A percentile compares a stretch with the other conserved stretches of the same genome.
Conservation (phyloP, 2,888 invertebrate genomes). For the Trimorus sp. region DNA sequence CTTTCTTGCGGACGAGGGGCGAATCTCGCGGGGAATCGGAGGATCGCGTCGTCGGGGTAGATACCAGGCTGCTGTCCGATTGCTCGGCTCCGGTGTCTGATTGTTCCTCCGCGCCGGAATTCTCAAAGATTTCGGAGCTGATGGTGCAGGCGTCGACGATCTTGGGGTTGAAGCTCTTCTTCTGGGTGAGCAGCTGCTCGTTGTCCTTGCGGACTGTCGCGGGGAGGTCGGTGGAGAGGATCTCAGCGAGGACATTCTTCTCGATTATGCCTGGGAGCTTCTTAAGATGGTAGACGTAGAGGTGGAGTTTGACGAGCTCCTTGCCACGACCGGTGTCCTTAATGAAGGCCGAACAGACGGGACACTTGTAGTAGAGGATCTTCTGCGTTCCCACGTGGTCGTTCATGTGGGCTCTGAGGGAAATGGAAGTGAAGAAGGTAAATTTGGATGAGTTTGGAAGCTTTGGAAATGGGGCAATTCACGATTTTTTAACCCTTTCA, state of each 20-base stretch:
- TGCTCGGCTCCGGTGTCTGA: constrained; percentile 12
- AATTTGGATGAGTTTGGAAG: no score
- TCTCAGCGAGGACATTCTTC: constrained; percentile 36
- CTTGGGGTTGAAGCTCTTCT: constrained; percentile 64
- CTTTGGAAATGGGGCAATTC: no score
- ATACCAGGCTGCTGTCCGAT: background rate
- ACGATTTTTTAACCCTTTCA: no score
- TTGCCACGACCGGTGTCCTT: constrained; percentile 53
- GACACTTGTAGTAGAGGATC: constrained; percentile 50
- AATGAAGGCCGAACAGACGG: constrained; percentile 43
- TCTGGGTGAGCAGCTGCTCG: background rate
- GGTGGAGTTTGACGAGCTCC: constrained; percentile 45
- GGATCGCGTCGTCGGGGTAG: background rate
- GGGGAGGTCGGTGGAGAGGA: constrained; percentile 21
- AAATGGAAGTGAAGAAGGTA: no score
- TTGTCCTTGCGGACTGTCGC: constrained; percentile 6
- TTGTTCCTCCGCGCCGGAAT: constrained; percentile 9
- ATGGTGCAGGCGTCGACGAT: constrained; percentile 75
- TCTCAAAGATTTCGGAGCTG: constrained; percentile 71
- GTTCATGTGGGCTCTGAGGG: constrained; percentile 43
- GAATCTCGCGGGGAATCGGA: background rate
- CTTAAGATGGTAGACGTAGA: constrained; percentile 40
- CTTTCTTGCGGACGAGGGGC: constrained; percentile 9
- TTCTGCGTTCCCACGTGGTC: constrained; percentile 44
- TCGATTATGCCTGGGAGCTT: constrained; percentile 39